Percentiles rank a stretch among this genome's conserved stretches.
These are phyloP conservation scores for Ladona fulva DNA, from an alignment of 1,140 invertebrate species.

Conservation along the genomic window DNA sequence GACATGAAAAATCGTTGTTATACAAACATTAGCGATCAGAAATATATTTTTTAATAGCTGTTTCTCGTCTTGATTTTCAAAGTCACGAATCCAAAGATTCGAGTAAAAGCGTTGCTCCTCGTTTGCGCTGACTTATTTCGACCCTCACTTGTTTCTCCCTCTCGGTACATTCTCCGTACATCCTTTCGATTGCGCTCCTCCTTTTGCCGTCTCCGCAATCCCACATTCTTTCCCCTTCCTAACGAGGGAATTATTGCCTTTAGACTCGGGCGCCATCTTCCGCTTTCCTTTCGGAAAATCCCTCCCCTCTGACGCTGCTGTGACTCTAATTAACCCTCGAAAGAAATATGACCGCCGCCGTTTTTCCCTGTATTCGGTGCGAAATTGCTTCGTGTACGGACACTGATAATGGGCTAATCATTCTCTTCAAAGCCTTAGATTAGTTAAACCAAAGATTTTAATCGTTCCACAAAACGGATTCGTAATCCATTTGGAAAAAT, in stretches of 20 bases:
- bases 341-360: background rate
- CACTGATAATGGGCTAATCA: too few relatives aligned
- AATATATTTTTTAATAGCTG: too few relatives aligned
- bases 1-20: too few relatives aligned
- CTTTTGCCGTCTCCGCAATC: background rate
- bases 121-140: too few relatives aligned
- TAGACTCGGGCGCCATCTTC: background rate
- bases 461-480: too few relatives aligned
- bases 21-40: too few relatives aligned
- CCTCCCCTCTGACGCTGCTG: background rate
- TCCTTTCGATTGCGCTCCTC: background rate
- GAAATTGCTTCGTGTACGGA: background rate
- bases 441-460: too few relatives aligned
- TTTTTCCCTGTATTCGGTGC: background rate
- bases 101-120: too few relatives aligned
- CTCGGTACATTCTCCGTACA: background rate
- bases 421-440: too few relatives aligned
- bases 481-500: too few relatives aligned
- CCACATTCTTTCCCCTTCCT: background rate
- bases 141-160: background rate
- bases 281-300: background rate
- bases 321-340: background rate
- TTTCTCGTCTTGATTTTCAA: too few relatives aligned
- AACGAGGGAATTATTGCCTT: background rate
- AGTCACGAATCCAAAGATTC: too few relatives aligned